phyloP scores from a whole-genome alignment of 64 coral and sea anemone genomes.

The Catalaphyllia jardinei region DNA sequence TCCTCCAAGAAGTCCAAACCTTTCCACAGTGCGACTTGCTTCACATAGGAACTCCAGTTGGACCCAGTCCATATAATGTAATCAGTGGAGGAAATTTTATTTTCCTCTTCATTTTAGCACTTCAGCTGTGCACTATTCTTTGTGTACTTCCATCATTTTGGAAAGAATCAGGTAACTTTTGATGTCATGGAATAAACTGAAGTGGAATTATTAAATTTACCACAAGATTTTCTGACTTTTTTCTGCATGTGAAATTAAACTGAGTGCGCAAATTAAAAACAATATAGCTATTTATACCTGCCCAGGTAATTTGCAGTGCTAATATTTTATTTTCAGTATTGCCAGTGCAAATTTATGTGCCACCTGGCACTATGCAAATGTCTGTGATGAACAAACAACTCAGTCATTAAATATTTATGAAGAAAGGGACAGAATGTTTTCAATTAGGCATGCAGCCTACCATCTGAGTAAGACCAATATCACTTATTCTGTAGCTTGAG shows the following conservation, averaged over 20 bases:
- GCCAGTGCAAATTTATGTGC: not conserved
- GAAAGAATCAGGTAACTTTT: not conserved
- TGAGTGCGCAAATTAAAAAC: too few relatives aligned
- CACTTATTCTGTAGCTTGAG: too few relatives aligned
- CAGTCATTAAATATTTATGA: not conserved
- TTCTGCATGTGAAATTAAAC: too few relatives aligned
- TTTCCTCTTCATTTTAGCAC: not conserved
- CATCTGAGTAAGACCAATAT: too few relatives aligned
- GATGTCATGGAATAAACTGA: not conserved
- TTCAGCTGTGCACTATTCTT: not conserved
- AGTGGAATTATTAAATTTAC: not conserved
- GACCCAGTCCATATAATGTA: not conserved
- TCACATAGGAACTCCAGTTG: constrained; percentile 2
- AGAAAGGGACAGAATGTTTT: too few relatives aligned
- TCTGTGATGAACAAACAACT: not conserved
- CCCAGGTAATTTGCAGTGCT: not conserved
- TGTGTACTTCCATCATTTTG: not conserved
- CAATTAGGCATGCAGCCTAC: too few relatives aligned
- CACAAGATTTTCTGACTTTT: not conserved
- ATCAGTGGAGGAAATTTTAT: not conserved
- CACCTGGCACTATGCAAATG: constrained; percentile 13
- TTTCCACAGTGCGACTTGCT: constrained; percentile 13
- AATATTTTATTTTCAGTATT: not conserved
- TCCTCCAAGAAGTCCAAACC: constrained; percentile 34
- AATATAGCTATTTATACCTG: too few relatives aligned